These are phyloP conservation scores for Raja brachyura DNA, from an alignment of 2,113 vertebrate species.

Conservation along the genomic window DNA sequence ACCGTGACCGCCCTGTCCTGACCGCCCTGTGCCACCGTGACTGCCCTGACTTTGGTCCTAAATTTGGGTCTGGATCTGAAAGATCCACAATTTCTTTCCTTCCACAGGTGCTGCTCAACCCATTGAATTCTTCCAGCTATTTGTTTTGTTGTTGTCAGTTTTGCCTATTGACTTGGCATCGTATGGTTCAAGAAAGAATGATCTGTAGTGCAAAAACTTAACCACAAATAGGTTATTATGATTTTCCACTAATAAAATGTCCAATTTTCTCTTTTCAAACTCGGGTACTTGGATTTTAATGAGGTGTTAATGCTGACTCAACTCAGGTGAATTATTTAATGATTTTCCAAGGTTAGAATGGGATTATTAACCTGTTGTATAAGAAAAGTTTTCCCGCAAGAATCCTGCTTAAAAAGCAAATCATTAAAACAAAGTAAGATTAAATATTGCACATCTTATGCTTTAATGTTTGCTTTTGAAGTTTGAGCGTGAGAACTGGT, in stretches of 20 bases:
- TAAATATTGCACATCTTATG: not conserved
- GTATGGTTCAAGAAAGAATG: not conserved
- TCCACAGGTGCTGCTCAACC: too few species aligned
- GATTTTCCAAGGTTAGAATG: conserved; percentile 8
- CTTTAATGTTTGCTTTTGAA: not conserved
- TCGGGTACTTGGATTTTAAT: not conserved
- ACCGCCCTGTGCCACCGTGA: too few species aligned
- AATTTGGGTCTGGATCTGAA: too few species aligned
- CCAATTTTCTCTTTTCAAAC: not conserved
- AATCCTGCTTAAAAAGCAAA: not conserved
- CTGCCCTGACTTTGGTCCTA: too few species aligned
- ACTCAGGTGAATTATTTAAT: not conserved
- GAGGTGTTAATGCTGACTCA: conserved; percentile 29
- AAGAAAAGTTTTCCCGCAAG: not conserved
- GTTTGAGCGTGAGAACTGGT: not conserved
- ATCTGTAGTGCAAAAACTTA: not conserved
- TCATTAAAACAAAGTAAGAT: not conserved
- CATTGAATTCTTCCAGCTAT: too few species aligned
- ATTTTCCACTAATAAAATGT: not conserved
- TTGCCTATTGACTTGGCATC: not conserved
- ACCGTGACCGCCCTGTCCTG: too few species aligned
- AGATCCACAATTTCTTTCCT: too few species aligned
- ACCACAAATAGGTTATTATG: not conserved
- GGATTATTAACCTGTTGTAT: not conserved
- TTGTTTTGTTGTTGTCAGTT: not conserved